These are phyloP conservation scores for Telmatochromis sp. DNA, from an alignment of 2,113 vertebrate species.

Conservation along the genomic window DNA sequence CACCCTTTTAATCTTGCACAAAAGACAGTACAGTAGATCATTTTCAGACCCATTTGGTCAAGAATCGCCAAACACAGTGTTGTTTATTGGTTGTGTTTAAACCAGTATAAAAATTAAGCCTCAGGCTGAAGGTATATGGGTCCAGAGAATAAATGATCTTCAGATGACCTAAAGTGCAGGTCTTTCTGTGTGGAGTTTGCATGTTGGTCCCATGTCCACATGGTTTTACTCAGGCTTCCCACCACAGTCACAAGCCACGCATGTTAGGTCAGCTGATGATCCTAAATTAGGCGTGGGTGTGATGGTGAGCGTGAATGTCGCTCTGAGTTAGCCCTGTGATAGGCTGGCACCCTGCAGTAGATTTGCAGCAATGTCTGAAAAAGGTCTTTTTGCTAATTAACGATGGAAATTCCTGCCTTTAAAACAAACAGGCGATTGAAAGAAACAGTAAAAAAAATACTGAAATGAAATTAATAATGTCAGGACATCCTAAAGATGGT, in stretches of 20 bases:
- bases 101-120: neutral
- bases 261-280: neutral
- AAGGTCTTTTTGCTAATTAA: neutral
- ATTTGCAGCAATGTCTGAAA: neutral
- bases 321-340: neutral
- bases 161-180: neutral
- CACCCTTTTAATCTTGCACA: rapidly evolving
- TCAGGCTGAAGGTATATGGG: neutral
- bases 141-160: neutral
- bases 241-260: neutral
- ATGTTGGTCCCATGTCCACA: rapidly evolving
- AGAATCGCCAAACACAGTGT: neutral
- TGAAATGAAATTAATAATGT: neutral
- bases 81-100: neutral
- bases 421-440: neutral
- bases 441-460: neutral
- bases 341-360: neutral
- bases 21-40: neutral
- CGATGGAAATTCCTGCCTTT: neutral
- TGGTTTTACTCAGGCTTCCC: neutral
- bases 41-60: neutral
- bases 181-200: neutral
- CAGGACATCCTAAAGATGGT: neutral
- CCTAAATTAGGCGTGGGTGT: neutral
- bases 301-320: neutral